Base-by-base conservation (phyloP, 2,113 vertebrate genomes). In the Amazona vittata region DNA sequence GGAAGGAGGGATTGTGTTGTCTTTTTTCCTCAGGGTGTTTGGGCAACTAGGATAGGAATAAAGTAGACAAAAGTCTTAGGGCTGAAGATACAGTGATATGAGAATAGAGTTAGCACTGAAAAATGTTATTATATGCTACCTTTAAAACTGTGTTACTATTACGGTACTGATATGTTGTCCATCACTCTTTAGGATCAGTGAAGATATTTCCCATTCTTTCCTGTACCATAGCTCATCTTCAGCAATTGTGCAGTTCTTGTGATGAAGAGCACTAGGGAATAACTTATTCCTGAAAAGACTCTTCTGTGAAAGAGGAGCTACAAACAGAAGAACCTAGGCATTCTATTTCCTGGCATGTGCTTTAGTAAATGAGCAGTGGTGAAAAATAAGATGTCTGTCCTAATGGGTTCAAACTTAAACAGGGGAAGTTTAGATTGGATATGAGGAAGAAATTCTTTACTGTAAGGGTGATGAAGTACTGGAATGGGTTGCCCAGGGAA, bases 211-310 rank as follows among this genome's bases (percentile, higher is more conserved):
- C n/a, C 4, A 24, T 67, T 65, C 18, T 35, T 78, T 87, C 26
- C 29, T 52, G 13, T 43, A 19, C 26, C 14, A 20, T 50, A 41
- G 28, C 19, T 89, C 44, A 43, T 67, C n/a, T 80, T 86, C 53
- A 73, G 28, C 28, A 57, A 35, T 6, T 57, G 39, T 46, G 12
- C 0, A 0, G 39, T 1, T 3, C 21, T 60, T 63, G 24, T 81
- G 37, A 70, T 46, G 55, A 70, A 21, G 9, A 81, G 29, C 14
- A 16, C 12, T 64, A 29, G 31, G 37, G 41, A 84, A 14, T 12
- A 74, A 15, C 31, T 75, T 59, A 35, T 41, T 79, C 67, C 50
- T 44, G 15, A 77, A 73, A 91, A 63, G 9, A 28, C 15, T 47
- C 4, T 49, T 80, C 37, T 80, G 20, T 64, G 39, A n/a, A 73